These are phyloP conservation scores for Nysson spinosus DNA, from an alignment of 2,888 invertebrate genomes.

Conservation along the genomic window DNA sequence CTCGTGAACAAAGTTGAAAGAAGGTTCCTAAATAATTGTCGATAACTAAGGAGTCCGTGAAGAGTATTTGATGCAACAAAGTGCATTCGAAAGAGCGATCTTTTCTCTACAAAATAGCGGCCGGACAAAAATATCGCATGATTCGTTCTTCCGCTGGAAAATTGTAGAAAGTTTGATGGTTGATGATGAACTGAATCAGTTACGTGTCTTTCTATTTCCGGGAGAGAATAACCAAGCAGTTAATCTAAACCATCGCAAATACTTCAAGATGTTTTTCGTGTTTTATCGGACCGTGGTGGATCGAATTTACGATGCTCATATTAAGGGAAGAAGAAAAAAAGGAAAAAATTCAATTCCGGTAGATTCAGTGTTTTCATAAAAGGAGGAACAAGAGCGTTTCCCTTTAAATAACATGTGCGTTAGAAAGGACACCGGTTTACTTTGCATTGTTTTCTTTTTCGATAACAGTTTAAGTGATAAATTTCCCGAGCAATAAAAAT, in stretches of 20 bases:
- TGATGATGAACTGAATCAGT: not conserved
- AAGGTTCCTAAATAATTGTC: too few species aligned
- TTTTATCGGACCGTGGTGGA: not conserved
- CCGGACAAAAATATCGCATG: too few species aligned
- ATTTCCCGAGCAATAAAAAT: conserved; percentile 30
- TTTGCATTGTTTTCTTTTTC: conserved; percentile 9
- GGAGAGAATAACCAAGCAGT: not conserved
- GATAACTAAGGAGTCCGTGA: too few species aligned
- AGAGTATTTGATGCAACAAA: too few species aligned
- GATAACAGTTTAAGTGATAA: conserved; percentile 29
- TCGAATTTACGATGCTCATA: conserved; percentile 8
- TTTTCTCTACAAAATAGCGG: too few species aligned
- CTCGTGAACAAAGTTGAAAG: too few species aligned
- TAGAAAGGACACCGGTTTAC: conserved; percentile 6
- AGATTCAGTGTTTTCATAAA: conserved; percentile 13
- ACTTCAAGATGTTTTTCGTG: conserved; percentile 2
- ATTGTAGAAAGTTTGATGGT: too few species aligned
- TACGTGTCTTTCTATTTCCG: not conserved
- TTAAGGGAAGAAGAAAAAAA: not conserved
- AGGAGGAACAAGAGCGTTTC: not conserved
- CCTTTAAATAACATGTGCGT: not conserved
- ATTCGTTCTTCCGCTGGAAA: too few species aligned
- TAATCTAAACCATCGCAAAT: too few species aligned
- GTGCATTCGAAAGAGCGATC: too few species aligned
- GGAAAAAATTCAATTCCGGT: conserved; percentile 5